Evolutionary conservation across 2,888 invertebrate genomes (phyloP).

Genomic region (Harpalus rubripes): DNA sequence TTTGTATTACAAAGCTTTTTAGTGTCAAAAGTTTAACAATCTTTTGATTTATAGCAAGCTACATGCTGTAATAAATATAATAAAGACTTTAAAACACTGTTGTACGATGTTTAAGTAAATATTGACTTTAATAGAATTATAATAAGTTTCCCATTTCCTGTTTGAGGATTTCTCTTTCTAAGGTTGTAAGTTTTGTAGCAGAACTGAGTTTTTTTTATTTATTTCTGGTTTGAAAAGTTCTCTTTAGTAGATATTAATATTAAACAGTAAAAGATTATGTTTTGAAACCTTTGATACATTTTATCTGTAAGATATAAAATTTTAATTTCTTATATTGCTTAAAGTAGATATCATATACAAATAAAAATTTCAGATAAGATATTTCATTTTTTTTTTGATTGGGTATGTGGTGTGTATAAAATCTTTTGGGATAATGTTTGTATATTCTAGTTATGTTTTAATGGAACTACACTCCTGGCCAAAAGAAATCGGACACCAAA

Average conservation of each 20-base stretch:
- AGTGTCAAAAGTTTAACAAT: background rate
- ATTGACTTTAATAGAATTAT: slow-evolving; percentile 48
- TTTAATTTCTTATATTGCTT: too few relatives aligned
- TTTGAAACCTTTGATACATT: too few relatives aligned
- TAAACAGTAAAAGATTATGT: too few relatives aligned
- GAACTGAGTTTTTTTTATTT: background rate
- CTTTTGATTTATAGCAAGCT: background rate
- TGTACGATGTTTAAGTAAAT: slow-evolving; percentile 21
- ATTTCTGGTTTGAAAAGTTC: background rate
- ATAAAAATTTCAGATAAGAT: too few relatives aligned
- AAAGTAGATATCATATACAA: too few relatives aligned
- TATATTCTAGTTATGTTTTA: background rate
- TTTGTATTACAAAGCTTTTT: background rate
- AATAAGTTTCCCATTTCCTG: slow-evolving; percentile 31
- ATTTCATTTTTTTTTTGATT: too few relatives aligned
- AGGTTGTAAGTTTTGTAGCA: slow-evolving; percentile 9
- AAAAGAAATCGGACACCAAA: too few relatives aligned
- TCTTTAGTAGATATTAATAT: too few relatives aligned
- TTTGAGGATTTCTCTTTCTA: slow-evolving; percentile 14
- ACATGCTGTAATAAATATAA: background rate
- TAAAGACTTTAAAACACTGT: background rate
- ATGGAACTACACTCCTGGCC: too few relatives aligned
- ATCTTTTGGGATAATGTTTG: background rate
- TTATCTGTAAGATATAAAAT: too few relatives aligned
- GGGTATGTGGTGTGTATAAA: background rate